Evolutionary conservation across 2,888 invertebrate species (phyloP).

Genomic region (Ommatoiulus sabulosus): DNA sequence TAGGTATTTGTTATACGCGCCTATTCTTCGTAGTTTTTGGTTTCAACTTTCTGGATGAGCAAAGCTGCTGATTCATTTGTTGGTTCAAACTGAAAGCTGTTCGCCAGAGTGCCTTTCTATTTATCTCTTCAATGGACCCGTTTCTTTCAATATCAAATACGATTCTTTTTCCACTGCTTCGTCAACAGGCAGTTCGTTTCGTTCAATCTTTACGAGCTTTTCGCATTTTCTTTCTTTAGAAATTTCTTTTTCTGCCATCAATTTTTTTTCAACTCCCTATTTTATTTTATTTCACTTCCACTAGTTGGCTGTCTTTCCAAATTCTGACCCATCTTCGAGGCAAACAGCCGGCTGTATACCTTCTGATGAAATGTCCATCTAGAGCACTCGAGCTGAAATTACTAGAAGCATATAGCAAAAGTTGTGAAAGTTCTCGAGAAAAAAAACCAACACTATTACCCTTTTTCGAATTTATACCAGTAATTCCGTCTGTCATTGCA

Average conservation of each 20-base stretch:
- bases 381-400: slow-evolving; percentile 16
- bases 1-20: background rate
- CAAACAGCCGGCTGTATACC: slow-evolving; percentile 18
- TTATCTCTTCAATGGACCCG: slow-evolving; percentile 31
- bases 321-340: background rate
- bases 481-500: background rate
- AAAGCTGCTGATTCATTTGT: slow-evolving; percentile 43
- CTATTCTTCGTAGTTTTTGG: slow-evolving; percentile 17
- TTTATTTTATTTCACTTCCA: slow-evolving; percentile 39
- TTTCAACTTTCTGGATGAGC: slow-evolving; percentile 36
- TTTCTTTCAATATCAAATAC: slow-evolving; percentile 26
- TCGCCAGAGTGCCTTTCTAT: slow-evolving; percentile 43
- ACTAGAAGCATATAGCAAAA: background rate
- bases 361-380: slow-evolving; percentile 36
- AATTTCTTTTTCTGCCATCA: slow-evolving; percentile 22
- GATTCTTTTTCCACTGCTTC: slow-evolving; percentile 35
- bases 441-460: slow-evolving; percentile 26
- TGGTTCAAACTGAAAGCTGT: slow-evolving; percentile 43
- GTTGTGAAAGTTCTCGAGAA: background rate
- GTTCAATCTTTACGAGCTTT: slow-evolving; percentile 43
- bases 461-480: slow-evolving; percentile 9
- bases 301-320: slow-evolving; percentile 12
- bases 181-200: slow-evolving; percentile 40
- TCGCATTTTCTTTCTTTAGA: slow-evolving; percentile 43
- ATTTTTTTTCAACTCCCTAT: slow-evolving; percentile 16